Percentiles rank a stretch among this genome's conserved stretches.
These are phyloP conservation scores for Caenorhabditis imperialis DNA, from an alignment of 2,888 invertebrate genomes.

Conservation along the genomic window DNA sequence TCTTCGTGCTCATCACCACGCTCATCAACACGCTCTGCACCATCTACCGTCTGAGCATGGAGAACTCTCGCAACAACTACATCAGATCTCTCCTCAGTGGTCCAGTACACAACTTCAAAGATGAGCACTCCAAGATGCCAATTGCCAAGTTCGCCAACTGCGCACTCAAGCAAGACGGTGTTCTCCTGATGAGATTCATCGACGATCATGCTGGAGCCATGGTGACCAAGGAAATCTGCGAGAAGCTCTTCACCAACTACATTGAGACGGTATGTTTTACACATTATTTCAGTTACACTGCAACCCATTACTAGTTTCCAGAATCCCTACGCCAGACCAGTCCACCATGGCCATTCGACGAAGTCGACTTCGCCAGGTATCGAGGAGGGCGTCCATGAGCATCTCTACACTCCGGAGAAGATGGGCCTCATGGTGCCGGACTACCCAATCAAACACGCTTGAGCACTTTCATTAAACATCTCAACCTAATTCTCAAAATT, in stretches of 20 bases:
- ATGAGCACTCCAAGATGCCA: slow-evolving; percentile 19
- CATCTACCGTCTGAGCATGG: slow-evolving; percentile 74
- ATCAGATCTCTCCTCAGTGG: slow-evolving; percentile 45
- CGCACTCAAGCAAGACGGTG: slow-evolving; percentile 75
- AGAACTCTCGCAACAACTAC: slow-evolving; percentile 59
- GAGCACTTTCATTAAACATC: slow-evolving; percentile 6
- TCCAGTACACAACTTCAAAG: slow-evolving; percentile 44
- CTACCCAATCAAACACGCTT: slow-evolving; percentile 53
- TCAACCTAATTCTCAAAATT: slow-evolving; percentile 45
- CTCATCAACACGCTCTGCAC: slow-evolving; percentile 80
- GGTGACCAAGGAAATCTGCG: slow-evolving; percentile 74
- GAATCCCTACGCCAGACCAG: slow-evolving; percentile 33
- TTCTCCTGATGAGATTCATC: slow-evolving; percentile 77
- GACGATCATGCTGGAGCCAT: slow-evolving; percentile 78
- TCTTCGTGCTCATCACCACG: slow-evolving; percentile 79
- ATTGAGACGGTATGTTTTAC: slow-evolving; percentile 50
- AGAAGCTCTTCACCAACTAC: slow-evolving; percentile 71
- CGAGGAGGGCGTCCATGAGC: slow-evolving; percentile 62
- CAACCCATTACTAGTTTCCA: slow-evolving; percentile 11
- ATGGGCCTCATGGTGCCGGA: slow-evolving; percentile 63
- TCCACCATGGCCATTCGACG: slow-evolving; percentile 60
- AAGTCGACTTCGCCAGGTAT: slow-evolving; percentile 71
- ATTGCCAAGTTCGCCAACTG: slow-evolving; percentile 62
- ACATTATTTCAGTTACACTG: neutral
- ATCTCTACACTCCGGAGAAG: slow-evolving; percentile 63